Base-by-base conservation (phyloP, 2,888 invertebrate genomes). In the Macrophya annulata region DNA sequence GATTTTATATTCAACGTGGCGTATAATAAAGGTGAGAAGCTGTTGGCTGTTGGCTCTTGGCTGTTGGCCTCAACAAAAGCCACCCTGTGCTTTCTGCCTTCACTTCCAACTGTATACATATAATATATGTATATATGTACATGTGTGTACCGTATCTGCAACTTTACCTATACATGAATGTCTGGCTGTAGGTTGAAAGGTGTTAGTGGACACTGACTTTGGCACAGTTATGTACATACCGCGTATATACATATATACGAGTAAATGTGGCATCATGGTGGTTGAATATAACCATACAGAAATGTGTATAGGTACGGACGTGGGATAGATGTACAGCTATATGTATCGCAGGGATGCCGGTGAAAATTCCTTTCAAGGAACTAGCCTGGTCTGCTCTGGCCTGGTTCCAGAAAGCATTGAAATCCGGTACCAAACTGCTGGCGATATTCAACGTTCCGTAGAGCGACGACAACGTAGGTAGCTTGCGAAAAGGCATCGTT, bases 341-440 rank as follows among this genome's bases (percentile, higher is more conserved):
- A 48, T 45, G 51, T 76, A 76, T 21, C 21, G 55, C 55, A 17
- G 37, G n/a, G 81, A 81, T 81, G 21, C 43, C 81, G 81, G 62
- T 81, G 81, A 62, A 81, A 81, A 81, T 62, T 81, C 81, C 81
- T 62, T 40, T 81, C 62, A 81, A 81, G 77, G 51, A 81, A 43
- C 62, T 62, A 51, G 71, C 37, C 40, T 59, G 59, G 40, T 31
- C 81, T 59, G 59, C 21, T 31, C 81, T 81, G 81, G 81, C 81
- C 81, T 81, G 81, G 15, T 62, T 81, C 81, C 81, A 81, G 81
- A 40, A 81, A 25, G 59, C 81, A 81, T 81, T 81, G 81, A 81
- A 81, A 81, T 81, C 81, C 21, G 31, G 81, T 81, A 81, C 81
- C 81, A 40, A 81, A 62, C 21, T 81, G 62, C 81, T 15, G 40